Conservation (phyloP, 1,140 invertebrate species). For the Trinorchestia longiramus region DNA sequence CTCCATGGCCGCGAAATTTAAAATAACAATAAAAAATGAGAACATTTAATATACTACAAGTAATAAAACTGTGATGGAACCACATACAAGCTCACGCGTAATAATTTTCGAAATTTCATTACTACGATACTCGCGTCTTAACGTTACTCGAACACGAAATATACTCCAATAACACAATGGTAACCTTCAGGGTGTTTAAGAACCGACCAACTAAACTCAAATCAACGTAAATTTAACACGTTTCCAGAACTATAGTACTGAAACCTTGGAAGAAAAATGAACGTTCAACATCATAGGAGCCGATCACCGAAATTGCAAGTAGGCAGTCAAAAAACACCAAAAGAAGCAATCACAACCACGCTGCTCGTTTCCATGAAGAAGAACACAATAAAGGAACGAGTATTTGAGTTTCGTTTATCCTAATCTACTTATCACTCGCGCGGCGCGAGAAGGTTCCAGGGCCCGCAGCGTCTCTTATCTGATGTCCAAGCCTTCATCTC, state of each 20-base stretch:
- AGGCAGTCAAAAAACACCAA: background rate
- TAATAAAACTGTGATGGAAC: background rate
- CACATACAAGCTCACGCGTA: background rate
- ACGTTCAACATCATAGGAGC: background rate
- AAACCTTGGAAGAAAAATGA: background rate
- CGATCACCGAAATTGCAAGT: background rate
- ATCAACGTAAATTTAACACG: too few species aligned
- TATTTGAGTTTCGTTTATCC: background rate
- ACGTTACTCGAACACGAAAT: background rate
- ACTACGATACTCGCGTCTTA: background rate
- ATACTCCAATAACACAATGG: background rate
- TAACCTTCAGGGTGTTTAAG: background rate
- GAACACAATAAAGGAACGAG: background rate
- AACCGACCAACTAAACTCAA: background rate
- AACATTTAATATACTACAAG: background rate
- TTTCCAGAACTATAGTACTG: background rate
- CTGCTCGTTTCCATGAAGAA: background rate
- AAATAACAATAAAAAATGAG: background rate
- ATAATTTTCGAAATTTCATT: background rate
- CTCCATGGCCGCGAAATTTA: background rate
- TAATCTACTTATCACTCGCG: background rate
- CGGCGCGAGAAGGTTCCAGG: background rate
- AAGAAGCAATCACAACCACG: background rate
- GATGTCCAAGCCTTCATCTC: constrained; percentile 6
- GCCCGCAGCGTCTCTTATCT: constrained; percentile 4